Percentiles rank a stretch among this genome's conserved stretches.
These are phyloP conservation scores for Odocoileus virginianus DNA, from an alignment of 2,113 vertebrate species.

Conservation along the genomic window DNA sequence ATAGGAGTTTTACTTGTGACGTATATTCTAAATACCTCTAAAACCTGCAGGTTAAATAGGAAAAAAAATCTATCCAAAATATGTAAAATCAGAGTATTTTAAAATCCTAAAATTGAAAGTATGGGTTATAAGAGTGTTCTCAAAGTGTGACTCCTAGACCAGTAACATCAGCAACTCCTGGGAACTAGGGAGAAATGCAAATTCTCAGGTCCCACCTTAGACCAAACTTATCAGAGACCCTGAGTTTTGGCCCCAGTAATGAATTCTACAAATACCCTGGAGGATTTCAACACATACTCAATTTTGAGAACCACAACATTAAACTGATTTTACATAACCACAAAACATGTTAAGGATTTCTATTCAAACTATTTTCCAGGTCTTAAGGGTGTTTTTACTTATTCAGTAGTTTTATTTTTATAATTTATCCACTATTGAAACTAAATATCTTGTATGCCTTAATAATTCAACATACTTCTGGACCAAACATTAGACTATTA, in stretches of 20 bases:
- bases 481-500: not conserved
- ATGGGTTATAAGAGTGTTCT: not conserved
- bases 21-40: not conserved
- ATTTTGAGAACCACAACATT: not conserved
- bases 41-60: not conserved
- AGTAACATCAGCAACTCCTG: not conserved
- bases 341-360: not conserved
- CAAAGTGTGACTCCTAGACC: not conserved
- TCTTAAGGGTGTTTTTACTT: not conserved
- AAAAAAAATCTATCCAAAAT: not conserved
- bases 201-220: not conserved
- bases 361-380: not conserved
- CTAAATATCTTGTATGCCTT: not conserved
- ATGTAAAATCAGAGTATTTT: not conserved
- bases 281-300: not conserved
- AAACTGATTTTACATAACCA: not conserved
- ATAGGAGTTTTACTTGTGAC: not conserved
- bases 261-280: not conserved
- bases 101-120: not conserved
- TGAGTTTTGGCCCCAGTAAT: not conserved
- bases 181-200: not conserved
- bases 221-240: not conserved
- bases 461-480: not conserved
- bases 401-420: not conserved
- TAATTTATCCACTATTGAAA: not conserved